These are phyloP conservation scores for Zaprionus lineosus DNA, from an alignment of 2,888 invertebrate species.

Conservation along the genomic window DNA sequence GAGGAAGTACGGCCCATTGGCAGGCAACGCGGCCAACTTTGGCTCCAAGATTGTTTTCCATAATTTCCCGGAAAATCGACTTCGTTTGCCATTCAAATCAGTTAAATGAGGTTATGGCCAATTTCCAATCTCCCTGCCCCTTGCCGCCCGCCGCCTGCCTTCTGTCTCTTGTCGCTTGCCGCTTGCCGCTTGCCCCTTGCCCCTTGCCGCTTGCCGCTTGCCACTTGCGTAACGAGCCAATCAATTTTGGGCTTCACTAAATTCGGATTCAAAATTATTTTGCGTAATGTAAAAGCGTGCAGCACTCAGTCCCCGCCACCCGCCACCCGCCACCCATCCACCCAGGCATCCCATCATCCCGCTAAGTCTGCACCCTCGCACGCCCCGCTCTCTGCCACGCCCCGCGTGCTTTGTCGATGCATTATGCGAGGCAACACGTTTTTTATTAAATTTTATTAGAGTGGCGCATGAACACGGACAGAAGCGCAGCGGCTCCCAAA, in stretches of 20 bases:
- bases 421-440: constrained; percentile 72
- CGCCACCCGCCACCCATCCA: background rate
- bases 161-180: no score
- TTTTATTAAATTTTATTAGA: constrained; percentile 77
- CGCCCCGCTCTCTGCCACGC: background rate
- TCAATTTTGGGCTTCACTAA: constrained; percentile 37
- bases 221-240: constrained; percentile 16
- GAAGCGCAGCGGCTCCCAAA: constrained; percentile 32
- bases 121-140: no score
- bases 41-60: no score
- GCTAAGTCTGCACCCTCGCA: no score
- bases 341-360: background rate
- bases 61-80: no score
- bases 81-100: no score
- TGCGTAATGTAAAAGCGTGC: constrained; percentile 20
- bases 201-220: no score
- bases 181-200: no score
- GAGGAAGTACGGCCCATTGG: no score
- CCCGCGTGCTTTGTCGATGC: constrained; percentile 49
- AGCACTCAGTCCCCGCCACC: background rate
- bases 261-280: constrained; percentile 13
- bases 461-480: constrained; percentile 63
- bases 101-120: constrained; percentile 3
- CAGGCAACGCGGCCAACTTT: no score
- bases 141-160: no score